phyloP scores from a whole-genome alignment of 30 jellyfish, hydroid and myxozoan genomes.

The Calvadosia cruxmelitensis region DNA sequence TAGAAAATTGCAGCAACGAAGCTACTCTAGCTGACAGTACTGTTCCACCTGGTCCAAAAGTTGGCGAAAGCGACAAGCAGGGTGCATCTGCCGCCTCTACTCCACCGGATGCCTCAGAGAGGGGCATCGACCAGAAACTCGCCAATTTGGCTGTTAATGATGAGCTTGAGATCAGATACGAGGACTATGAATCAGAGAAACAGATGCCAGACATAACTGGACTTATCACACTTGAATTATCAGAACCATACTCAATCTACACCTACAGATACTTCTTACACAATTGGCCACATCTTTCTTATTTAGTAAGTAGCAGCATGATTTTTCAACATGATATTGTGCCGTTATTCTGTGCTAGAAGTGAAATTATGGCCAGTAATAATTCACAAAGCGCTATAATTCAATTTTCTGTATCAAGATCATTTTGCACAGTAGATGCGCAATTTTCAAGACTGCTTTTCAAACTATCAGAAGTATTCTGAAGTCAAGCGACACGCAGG shows the following conservation, averaged over 20 bases:
- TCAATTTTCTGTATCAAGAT: too few species aligned
- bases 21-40: neutral
- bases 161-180: slow-evolving; percentile 27
- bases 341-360: too few species aligned
- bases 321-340: too few species aligned
- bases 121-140: slow-evolving; percentile 4
- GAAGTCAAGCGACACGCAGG: too few species aligned
- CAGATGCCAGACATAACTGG: slow-evolving; percentile 76
- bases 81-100: neutral
- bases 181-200: slow-evolving; percentile 50
- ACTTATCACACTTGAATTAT: slow-evolving; percentile 63
- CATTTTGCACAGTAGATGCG: too few species aligned
- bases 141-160: slow-evolving; percentile 19
- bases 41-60: neutral
- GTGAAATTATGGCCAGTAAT: too few species aligned
- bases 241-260: slow-evolving; percentile 85
- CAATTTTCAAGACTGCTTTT: too few species aligned
- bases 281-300: slow-evolving; percentile 93
- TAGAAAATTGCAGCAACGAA: neutral
- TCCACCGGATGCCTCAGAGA: too few species aligned
- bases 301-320: slow-evolving; percentile 44
- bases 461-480: too few species aligned
- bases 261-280: slow-evolving; percentile 81
- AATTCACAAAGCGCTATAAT: too few species aligned
- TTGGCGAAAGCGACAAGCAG: neutral